Percentiles rank a stretch among this genome's conserved stretches.
Conservation (phyloP, 2,113 vertebrate species). For the Anarrhichthys ocellatus region DNA sequence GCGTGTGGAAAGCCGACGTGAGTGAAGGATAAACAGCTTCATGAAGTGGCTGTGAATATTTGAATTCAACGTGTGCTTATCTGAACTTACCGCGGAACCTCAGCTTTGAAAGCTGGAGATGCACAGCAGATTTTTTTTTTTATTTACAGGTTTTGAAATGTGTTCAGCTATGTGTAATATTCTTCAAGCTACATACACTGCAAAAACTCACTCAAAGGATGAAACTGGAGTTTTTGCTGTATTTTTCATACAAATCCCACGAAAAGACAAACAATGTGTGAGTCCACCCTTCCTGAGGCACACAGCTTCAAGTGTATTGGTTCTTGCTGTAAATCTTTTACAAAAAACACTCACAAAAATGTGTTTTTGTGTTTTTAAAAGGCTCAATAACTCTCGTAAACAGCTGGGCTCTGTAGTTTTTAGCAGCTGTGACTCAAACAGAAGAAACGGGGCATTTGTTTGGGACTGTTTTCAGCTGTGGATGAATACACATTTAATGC, state of each 20-base stretch:
- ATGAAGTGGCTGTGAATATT: slow-evolving; percentile 35
- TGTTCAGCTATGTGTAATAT: slow-evolving; percentile 21
- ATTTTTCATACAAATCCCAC: slow-evolving; percentile 18
- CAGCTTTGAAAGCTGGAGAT: slow-evolving; percentile 11
- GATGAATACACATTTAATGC: background rate
- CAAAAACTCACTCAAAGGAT: slow-evolving; percentile 19
- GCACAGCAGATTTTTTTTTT: slow-evolving; percentile 34
- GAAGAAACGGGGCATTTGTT: background rate
- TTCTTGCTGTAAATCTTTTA: background rate
- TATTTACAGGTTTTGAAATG: slow-evolving; percentile 35
- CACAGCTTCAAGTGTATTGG: background rate
- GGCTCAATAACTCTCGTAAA: background rate
- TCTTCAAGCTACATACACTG: slow-evolving; percentile 43
- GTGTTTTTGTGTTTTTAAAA: background rate
- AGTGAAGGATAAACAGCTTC: background rate
- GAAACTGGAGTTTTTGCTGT: background rate
- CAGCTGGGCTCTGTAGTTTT: background rate
- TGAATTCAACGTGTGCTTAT: slow-evolving; percentile 17
- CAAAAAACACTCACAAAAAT: background rate
- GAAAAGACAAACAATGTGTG: background rate
- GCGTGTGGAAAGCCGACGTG: background rate
- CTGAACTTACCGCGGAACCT: background rate
- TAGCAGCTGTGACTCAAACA: background rate
- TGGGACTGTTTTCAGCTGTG: background rate
- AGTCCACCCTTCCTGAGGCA: background rate